Conservation (phyloP, 2,797 vertebrate genomes). For the Microctenopoma lineatum region DNA sequence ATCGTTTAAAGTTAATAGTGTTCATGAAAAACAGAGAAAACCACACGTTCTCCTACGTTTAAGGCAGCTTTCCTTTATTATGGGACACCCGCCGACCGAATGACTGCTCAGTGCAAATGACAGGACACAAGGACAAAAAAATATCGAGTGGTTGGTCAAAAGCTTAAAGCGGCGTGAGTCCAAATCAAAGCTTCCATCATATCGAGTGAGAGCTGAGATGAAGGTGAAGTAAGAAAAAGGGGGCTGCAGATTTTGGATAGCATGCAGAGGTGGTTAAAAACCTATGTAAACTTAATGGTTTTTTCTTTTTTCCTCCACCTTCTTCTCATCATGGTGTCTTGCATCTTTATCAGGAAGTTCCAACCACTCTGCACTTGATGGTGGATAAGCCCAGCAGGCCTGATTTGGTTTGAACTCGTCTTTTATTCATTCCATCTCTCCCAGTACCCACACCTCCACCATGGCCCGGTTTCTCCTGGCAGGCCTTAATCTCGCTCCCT, state of each 20-base stretch:
- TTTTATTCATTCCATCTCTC: slow-evolving; percentile 78
- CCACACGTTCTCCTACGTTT: too few relatives aligned
- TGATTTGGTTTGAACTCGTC: slow-evolving; percentile 73
- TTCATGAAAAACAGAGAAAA: too few relatives aligned
- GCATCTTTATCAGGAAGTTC: slow-evolving; percentile 74
- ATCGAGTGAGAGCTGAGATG: slow-evolving; percentile 46
- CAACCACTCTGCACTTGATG: slow-evolving; percentile 64
- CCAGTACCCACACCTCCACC: slow-evolving; percentile 78
- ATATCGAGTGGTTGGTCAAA: slow-evolving; percentile 29
- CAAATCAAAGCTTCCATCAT: slow-evolving; percentile 59
- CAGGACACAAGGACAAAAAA: slow-evolving; percentile 22
- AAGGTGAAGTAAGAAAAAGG: slow-evolving; percentile 44
- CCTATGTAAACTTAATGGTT: slow-evolving; percentile 70
- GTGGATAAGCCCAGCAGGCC: slow-evolving; percentile 73
- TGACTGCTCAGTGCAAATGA: slow-evolving; percentile 45
- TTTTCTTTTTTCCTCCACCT: not conserved
- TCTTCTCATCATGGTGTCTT: slow-evolving; percentile 51
- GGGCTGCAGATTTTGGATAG: slow-evolving; percentile 45
- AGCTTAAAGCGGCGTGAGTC: slow-evolving; percentile 54
- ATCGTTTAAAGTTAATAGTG: too few relatives aligned
- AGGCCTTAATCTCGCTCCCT: slow-evolving; percentile 76
- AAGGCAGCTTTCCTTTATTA: not conserved
- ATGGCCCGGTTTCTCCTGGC: slow-evolving; percentile 74
- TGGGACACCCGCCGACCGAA: too few relatives aligned
- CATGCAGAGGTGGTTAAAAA: slow-evolving; percentile 50